Base-by-base conservation (phyloP, 2,113 vertebrate species). In the Stercorarius parasiticus region DNA sequence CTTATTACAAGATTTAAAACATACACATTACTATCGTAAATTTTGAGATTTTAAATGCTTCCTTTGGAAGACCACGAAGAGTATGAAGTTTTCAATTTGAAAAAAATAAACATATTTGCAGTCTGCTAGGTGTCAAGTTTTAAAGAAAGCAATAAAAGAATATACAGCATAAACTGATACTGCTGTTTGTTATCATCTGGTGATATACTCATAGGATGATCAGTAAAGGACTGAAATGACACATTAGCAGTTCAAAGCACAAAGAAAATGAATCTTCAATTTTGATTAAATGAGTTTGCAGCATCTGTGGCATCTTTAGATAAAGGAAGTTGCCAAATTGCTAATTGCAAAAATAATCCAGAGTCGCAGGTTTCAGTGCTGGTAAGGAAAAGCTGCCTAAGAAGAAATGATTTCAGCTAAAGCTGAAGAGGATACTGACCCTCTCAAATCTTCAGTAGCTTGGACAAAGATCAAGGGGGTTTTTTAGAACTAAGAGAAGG, bases 231-330 rank as follows among this genome's bases (percentile, higher is more conserved):
- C 40, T 55, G 55, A 73, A 88, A 90, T 42, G 88, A 45, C 71
- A 96, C 76, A 80, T 88, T 72, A 95, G 47, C 86, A 79, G 82
- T 49, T 83, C 92, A 96, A 94, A 96, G 59, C 76, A 95, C 64
- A 93, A 88, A 70, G 72, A 62, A 93, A 93, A 96, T 34, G 36
- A 58, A 93, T 55, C 76, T 93, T 95, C 76, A 71, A 1, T 83
- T 90, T 70, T 64, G 92, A 93, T 83, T 81, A 86, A 94, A 96
- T 94, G 82, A 86, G 22, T 88, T 61, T 86, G 36, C 79, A 96
- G 82, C 94, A 95, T 96, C 93, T 96, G 92, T 92, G 93, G 78
- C 20, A 18, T 86, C 88, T 93, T 96, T 88, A 94, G 64, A 74
- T 71, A 78, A 1, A 50, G 67, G n/a, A 62, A 77, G 53, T 66